phyloP scores from a whole-genome alignment of 2,888 invertebrate genomes.

The Dorcus parallelipipedus region DNA sequence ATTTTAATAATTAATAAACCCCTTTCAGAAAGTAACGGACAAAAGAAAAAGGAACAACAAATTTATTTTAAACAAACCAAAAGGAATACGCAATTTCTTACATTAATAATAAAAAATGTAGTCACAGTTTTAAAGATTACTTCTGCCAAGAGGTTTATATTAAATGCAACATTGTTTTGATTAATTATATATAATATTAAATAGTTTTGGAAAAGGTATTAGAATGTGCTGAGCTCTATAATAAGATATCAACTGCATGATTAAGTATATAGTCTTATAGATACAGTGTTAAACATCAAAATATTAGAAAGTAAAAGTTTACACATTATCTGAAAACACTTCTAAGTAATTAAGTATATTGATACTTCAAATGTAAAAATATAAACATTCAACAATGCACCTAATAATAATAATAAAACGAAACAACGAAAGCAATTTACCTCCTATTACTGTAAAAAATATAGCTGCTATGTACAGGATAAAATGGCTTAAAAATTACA shows the following conservation, averaged over 20 bases:
- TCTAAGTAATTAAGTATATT: constrained; percentile 3
- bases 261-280: neutral
- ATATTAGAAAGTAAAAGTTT: neutral
- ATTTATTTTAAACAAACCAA: too few species aligned
- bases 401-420: constrained; percentile 2
- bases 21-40: too few species aligned
- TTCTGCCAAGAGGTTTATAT: too few species aligned
- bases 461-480: constrained; percentile 7
- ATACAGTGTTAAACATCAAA: neutral
- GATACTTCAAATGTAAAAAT: constrained; percentile 18
- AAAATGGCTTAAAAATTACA: constrained; percentile 7
- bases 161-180: too few species aligned
- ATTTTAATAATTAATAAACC: too few species aligned
- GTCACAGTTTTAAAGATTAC: too few species aligned
- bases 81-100: too few species aligned
- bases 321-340: neutral
- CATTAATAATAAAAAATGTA: too few species aligned
- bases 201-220: too few species aligned
- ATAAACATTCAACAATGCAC: constrained; percentile 14
- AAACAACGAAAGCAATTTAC: constrained; percentile 1
- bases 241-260: neutral
- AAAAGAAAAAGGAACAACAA: too few species aligned
- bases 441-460: neutral
- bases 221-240: too few species aligned
- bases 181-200: too few species aligned